Evolutionary conservation across 1,140 invertebrate genomes (phyloP), one percentile per base, ranked within the genome.

Genomic region (Dinothrombium tinctorium): DNA sequence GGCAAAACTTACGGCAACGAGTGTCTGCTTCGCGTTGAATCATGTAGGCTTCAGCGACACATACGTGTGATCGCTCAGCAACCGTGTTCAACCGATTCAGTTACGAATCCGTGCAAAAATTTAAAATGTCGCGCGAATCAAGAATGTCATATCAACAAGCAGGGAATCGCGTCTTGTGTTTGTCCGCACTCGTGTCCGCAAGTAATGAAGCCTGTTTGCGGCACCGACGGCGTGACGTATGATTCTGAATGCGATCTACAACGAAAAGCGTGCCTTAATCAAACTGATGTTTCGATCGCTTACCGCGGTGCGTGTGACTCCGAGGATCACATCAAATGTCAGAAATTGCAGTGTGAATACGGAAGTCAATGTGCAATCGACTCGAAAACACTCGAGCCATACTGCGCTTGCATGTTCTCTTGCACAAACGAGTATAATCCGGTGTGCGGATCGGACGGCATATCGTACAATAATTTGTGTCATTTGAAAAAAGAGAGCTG

Each of bases 391-490:
- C 71, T 66, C 1, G 63, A 63, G 41, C 71, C 79, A 14, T 63
- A 66, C 35, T 90, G 83, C 60, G 74, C 77, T 49, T 90, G 83
- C 61, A 75, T 76, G 5, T 65, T 17, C 8, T 21, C 65, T 17
- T 90, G 83, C 58, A 68, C 74, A 12, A 69, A 74, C 32, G 76
- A 86, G 59, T 83, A 80, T 59, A 55, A 56, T 44, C 79, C 81
- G 1, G 78, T 89, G 12, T 89, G 84, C 50, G 80, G 79, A 36
- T 59, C 56, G 15, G 78, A 89, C 56, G 80, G 81, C 35, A 74
- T 79, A 51, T 80, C 79, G 40, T 89, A 89, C 58, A 69, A 73
- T 41, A 84, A 83, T 64, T 69, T 74, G 47, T 86, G 81, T 59
- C 75, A 77, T 58, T 68, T 86, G 46, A 68, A 71, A 50, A 61